These are phyloP conservation scores for Drosophila meridiana DNA, from an alignment of 2,888 invertebrate species.

Conservation along the genomic window DNA sequence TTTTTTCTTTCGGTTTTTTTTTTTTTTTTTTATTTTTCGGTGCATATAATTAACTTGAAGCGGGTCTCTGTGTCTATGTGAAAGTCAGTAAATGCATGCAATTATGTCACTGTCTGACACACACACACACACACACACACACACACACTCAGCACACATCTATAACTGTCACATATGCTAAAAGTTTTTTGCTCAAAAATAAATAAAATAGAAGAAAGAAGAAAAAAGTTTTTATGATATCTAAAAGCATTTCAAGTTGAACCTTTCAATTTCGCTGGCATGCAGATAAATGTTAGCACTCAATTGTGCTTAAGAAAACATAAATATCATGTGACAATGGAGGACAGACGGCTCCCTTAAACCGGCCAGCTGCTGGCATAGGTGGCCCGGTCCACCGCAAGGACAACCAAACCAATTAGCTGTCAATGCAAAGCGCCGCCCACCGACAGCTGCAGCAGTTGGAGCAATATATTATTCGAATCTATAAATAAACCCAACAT, in stretches of 20 bases:
- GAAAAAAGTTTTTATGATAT: slow-evolving; percentile 26
- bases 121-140: background rate
- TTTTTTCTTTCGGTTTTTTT: slow-evolving; percentile 13
- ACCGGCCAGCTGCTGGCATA: background rate
- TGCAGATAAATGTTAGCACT: slow-evolving; percentile 17
- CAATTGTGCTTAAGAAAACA: slow-evolving; percentile 32
- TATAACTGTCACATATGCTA: slow-evolving; percentile 22
- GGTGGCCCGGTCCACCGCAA: background rate
- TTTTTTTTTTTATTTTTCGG: slow-evolving; percentile 19
- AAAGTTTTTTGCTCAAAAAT: slow-evolving; percentile 10
- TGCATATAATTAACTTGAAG: slow-evolving; percentile 78
- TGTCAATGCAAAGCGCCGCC: slow-evolving; percentile 1
- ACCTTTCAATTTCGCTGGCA: slow-evolving; percentile 41
- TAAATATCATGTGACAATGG: slow-evolving; percentile 19
- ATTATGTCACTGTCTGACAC: slow-evolving; percentile 50
- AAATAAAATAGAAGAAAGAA: background rate
- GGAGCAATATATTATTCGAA: slow-evolving; percentile 2
- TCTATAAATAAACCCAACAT: background rate
- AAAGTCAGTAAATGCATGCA: slow-evolving; percentile 56
- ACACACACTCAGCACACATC: background rate
- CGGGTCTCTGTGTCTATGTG: slow-evolving; percentile 58
- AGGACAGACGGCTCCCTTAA: background rate
- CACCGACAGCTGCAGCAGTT: background rate
- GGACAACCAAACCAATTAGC: slow-evolving; percentile 10
- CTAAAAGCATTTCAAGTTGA: slow-evolving; percentile 33